phyloP scores from a whole-genome alignment of 2,888 invertebrate species.

The Drosophila paucipuncta region DNA sequence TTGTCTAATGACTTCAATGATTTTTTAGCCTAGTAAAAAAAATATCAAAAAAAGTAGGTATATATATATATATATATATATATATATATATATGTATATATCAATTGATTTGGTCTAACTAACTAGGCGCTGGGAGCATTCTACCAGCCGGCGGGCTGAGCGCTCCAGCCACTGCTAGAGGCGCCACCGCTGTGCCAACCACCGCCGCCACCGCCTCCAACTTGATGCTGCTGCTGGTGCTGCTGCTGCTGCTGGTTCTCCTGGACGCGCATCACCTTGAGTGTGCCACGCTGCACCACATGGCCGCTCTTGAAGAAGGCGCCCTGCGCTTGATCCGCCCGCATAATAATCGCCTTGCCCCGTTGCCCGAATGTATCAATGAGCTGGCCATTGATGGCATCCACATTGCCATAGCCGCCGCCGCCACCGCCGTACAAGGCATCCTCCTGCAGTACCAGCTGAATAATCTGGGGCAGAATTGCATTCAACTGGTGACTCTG shows the following conservation, averaged over 20 bases:
- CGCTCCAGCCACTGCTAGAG: constrained; percentile 28
- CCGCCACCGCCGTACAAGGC: constrained; percentile 47
- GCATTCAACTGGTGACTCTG: constrained; percentile 57
- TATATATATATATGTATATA: neutral
- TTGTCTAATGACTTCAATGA: constrained; percentile 55
- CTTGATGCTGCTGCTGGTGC: constrained; percentile 18
- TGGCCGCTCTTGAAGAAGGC: constrained; percentile 74
- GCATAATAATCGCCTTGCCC: constrained; percentile 70
- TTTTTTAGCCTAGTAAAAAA: constrained; percentile 67
- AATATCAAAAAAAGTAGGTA: constrained; percentile 52
- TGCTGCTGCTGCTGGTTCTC: constrained; percentile 61
- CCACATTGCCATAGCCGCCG: constrained; percentile 48
- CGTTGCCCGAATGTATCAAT: constrained; percentile 69
- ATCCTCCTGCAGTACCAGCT: constrained; percentile 74
- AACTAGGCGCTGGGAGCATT: constrained; percentile 26
- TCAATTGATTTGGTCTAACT: constrained; percentile 74
- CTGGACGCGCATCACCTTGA: constrained; percentile 72
- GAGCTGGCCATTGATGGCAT: constrained; percentile 67
- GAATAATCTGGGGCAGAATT: constrained; percentile 80
- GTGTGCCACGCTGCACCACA: constrained; percentile 75
- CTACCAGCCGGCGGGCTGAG: constrained; percentile 57
- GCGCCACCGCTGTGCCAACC: constrained; percentile 22
- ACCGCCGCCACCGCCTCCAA: constrained; percentile 19
- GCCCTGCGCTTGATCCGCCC: constrained; percentile 66
- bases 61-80: neutral